Conservation (phyloP, 2,797 vertebrate species). For the Cynopterus sphinx region DNA sequence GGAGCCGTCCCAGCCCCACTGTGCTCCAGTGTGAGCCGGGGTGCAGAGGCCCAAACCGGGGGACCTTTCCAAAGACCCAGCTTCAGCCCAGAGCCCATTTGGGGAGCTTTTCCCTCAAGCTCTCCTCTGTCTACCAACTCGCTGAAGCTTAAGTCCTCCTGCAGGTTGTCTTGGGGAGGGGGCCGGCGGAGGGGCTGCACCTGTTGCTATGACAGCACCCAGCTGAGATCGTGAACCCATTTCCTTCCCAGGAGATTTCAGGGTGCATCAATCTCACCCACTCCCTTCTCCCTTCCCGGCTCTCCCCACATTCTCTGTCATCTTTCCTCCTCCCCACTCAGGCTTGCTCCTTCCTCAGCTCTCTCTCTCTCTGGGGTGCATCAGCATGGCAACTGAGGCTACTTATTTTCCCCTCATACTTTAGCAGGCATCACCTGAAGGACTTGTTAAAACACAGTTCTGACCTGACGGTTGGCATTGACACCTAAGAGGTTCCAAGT, state of each 20-base stretch:
- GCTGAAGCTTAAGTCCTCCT: not conserved
- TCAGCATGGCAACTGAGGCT: not conserved
- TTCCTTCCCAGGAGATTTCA: not conserved
- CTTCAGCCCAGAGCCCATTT: not conserved
- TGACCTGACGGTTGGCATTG: not conserved
- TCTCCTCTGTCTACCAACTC: not conserved
- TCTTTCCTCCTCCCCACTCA: constrained; percentile 37
- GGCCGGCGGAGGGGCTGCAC: not conserved
- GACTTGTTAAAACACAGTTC: not conserved
- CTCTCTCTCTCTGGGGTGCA: not conserved
- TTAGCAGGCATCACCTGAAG: not conserved
- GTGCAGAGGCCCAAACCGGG: not conserved
- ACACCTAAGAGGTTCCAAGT: not conserved
- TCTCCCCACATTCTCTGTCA: constrained; percentile 51
- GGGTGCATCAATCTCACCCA: constrained; percentile 64
- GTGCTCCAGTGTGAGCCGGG: not conserved
- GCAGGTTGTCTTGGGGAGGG: not conserved
- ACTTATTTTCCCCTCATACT: not conserved
- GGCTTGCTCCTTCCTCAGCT: constrained; percentile 24
- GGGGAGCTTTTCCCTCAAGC: not conserved
- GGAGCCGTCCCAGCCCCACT: not conserved
- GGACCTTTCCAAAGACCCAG: not conserved
- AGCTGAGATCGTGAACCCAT: constrained; percentile 52
- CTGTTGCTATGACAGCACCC: constrained; percentile 49
- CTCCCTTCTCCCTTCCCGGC: constrained; percentile 2